phyloP scores from a whole-genome alignment of 2,888 invertebrate genomes.

The Leucoma salicis region DNA sequence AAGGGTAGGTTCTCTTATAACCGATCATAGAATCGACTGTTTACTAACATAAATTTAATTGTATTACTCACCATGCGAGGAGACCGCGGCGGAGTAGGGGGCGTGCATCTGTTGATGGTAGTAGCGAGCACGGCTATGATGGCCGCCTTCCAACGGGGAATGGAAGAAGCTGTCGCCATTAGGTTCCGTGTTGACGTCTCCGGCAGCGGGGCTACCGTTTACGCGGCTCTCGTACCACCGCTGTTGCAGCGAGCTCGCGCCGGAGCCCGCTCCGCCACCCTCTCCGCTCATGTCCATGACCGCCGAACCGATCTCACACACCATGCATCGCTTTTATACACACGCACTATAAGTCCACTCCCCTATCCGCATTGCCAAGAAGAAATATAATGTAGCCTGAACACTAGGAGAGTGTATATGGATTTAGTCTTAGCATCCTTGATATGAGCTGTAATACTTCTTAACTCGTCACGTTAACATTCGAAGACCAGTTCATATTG shows the following conservation, averaged over 20 bases:
- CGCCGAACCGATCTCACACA: slow-evolving; percentile 74
- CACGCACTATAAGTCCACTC: slow-evolving; percentile 75
- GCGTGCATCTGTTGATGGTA: slow-evolving; percentile 83
- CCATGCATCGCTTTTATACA: slow-evolving; percentile 79
- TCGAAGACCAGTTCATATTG: slow-evolving; percentile 50
- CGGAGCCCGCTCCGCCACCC: slow-evolving; percentile 67
- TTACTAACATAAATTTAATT: too few relatives aligned
- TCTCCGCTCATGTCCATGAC: slow-evolving; percentile 80
- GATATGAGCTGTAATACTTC: slow-evolving; percentile 19
- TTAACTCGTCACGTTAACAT: slow-evolving; percentile 34
- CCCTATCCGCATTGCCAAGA: slow-evolving; percentile 70
- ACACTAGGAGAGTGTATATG: slow-evolving; percentile 41
- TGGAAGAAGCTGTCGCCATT: slow-evolving; percentile 81
- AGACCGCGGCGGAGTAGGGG: slow-evolving; percentile 78
- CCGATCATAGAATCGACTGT: too few relatives aligned
- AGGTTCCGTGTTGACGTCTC: slow-evolving; percentile 74
- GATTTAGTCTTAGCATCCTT: slow-evolving; percentile 50
- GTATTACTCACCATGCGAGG: slow-evolving; percentile 72
- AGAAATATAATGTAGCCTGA: slow-evolving; percentile 42
- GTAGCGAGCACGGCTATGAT: slow-evolving; percentile 79
- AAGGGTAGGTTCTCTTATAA: too few relatives aligned
- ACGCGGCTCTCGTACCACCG: slow-evolving; percentile 81
- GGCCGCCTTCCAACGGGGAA: slow-evolving; percentile 79
- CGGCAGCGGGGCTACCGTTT: slow-evolving; percentile 78
- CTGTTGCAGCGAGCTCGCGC: slow-evolving; percentile 74